Evolutionary conservation across 2,888 invertebrate species (phyloP), one percentile per base, ranked within the genome.

Genomic region (Cosmia pyralina): DNA sequence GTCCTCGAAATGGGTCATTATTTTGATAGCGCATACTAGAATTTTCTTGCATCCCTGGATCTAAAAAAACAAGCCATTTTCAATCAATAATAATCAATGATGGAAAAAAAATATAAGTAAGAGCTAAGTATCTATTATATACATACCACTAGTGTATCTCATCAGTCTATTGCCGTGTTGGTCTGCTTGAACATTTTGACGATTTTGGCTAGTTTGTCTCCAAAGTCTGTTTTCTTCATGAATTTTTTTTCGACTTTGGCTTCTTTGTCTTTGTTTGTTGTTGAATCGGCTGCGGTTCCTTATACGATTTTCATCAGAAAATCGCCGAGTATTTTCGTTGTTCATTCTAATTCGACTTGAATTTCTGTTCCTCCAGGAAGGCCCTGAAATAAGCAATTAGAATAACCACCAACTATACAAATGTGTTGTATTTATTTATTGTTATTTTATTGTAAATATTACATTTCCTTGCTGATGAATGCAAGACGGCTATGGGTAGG

Each of bases 141-240:
- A 41, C 53, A 79, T 69, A 81, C 79, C 66, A 44, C 58, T 66
- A 63, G 63, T n/a, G 8, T 63, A 50, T 66, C 62, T 69, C 53
- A 44, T 67, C 4, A 34, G 60, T 50, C 50, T 50, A 8, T 50
- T 50, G 4, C n/a, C 8, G 50, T n/a, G 50, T 50, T 50, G 50
- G 41, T 6, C n/a, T 2, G 48, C 6, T n/a, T 41, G 13, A 8
- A 19, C 0, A 50, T 50, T 48, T 55, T 19, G 73, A 22, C 34
- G 34, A 22, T 17, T 64, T 28, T n/a, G 74, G 17, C 15, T n/a
- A 59, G 1, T 53, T 11, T 5, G 53, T 53, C 53, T 22, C 53
- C 5, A 5, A 15, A 7, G n/a, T 67, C 48, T 44, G 15, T 72
- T 72, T 59, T 41, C 44, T 59, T 72, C 50, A 58, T 72, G 8